Evolutionary conservation across 1,140 invertebrate species (phyloP).

Genomic region (Cydia pomonella): DNA sequence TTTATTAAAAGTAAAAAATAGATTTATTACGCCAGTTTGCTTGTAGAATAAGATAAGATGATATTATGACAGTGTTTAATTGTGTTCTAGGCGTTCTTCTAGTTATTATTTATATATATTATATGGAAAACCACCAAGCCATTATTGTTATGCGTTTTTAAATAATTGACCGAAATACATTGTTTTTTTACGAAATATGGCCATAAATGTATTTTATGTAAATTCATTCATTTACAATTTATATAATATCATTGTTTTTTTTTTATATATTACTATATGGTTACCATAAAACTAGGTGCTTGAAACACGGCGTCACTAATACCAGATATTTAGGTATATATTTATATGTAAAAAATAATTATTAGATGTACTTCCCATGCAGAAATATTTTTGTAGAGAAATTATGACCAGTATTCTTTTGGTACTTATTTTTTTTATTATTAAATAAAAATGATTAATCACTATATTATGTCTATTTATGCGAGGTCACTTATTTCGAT

Average conservation of each 20-base stretch:
- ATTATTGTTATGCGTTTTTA: constrained; percentile 11
- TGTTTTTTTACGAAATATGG: constrained; percentile 3
- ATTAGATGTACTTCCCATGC: constrained; percentile 4
- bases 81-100: background rate
- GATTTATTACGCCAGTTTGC: constrained; percentile 30
- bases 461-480: background rate
- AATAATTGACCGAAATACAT: background rate
- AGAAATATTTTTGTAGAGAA: constrained; percentile 23
- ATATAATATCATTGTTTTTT: background rate
- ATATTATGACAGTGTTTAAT: constrained; percentile 29
- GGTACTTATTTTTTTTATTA: constrained; percentile 27
- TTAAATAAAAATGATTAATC: background rate
- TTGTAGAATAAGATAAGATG: constrained; percentile 26
- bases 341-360: background rate
- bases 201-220: background rate
- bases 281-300: constrained; percentile 25
- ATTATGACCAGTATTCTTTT: constrained; percentile 29
- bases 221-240: no score
- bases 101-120: background rate
- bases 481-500: background rate
- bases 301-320: background rate
- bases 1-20: constrained; percentile 10
- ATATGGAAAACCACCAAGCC: background rate
- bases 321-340: background rate
- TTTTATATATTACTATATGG: constrained; percentile 11